These are phyloP conservation scores for Zosterops pallidus DNA, from an alignment of 2,113 vertebrate species.

Conservation along the genomic window DNA sequence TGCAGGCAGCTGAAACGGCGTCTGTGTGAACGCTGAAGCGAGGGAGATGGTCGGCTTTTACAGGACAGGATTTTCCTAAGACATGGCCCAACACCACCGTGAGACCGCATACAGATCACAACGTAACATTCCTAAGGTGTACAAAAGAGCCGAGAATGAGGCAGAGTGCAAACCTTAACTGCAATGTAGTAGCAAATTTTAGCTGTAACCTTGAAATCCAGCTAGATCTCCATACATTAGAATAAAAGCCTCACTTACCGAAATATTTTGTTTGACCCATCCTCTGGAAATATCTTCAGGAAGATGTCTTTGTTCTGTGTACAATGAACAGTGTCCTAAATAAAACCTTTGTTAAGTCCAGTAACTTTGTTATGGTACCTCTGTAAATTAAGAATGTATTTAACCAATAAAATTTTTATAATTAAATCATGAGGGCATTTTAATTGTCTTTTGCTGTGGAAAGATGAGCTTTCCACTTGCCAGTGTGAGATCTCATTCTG, in stretches of 20 bases:
- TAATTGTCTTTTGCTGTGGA: background rate
- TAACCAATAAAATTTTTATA: constrained; percentile 65
- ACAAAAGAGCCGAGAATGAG: background rate
- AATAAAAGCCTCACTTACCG: background rate
- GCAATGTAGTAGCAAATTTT: background rate
- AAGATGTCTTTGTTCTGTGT: background rate
- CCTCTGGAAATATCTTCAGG: background rate
- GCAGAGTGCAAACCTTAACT: background rate
- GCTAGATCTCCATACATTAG: background rate
- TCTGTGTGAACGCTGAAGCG: background rate
- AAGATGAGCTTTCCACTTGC: background rate
- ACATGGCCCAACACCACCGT: background rate
- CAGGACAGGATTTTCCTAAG: background rate
- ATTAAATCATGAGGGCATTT: background rate
- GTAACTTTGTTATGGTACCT: constrained; percentile 46
- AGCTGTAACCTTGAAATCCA: constrained; percentile 10
- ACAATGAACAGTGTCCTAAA: constrained; percentile 20
- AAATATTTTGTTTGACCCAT: background rate
- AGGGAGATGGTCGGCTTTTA: background rate
- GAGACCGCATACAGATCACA: background rate
- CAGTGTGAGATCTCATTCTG: background rate
- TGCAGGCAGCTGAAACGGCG: background rate
- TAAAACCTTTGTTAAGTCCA: constrained; percentile 7
- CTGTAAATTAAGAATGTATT: constrained; percentile 66
- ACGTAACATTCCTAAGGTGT: background rate